Percentiles rank a stretch among this genome's conserved stretches.
phyloP scores from a whole-genome alignment of 2,888 invertebrate genomes.

The Onthophagus sagittarius region DNA sequence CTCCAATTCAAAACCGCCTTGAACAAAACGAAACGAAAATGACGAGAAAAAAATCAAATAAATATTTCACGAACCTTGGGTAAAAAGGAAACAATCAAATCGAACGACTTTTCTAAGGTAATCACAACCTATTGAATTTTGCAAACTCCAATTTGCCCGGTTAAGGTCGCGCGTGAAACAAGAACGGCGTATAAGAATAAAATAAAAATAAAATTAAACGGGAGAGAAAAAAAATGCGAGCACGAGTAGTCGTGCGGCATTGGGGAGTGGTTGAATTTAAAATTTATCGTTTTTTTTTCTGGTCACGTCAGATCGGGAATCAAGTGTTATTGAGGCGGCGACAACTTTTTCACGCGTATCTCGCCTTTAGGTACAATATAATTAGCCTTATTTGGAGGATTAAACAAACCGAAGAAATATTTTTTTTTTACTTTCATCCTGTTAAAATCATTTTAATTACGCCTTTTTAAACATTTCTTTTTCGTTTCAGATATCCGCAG shows the following conservation, averaged over 20 bases:
- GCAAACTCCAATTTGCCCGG: not conserved
- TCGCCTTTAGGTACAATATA: not conserved
- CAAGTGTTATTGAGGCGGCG: not conserved
- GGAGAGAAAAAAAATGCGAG: not conserved
- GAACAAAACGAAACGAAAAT: not conserved
- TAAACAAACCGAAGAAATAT: not conserved
- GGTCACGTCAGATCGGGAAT: not conserved
- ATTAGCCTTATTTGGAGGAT: not conserved
- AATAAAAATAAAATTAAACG: not conserved
- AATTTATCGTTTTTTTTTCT: not conserved
- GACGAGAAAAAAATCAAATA: not conserved
- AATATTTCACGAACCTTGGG: not conserved
- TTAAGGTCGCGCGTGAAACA: not conserved
- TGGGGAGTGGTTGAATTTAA: not conserved
- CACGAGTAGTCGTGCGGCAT: not conserved
- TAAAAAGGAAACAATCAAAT: conserved; percentile 6
- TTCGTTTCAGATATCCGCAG: conserved; percentile 32
- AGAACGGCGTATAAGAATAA: not conserved
- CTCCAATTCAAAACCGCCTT: not conserved
- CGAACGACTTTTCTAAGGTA: not conserved
- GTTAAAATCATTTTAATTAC: not conserved
- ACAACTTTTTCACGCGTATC: not conserved
- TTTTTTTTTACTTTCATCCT: too few species aligned
- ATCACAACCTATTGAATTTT: not conserved
- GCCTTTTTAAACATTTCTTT: not conserved